Percentiles rank a stretch among this genome's conserved stretches.
Conservation (phyloP, 2,888 invertebrate genomes). For the Sinelater perroti region DNA sequence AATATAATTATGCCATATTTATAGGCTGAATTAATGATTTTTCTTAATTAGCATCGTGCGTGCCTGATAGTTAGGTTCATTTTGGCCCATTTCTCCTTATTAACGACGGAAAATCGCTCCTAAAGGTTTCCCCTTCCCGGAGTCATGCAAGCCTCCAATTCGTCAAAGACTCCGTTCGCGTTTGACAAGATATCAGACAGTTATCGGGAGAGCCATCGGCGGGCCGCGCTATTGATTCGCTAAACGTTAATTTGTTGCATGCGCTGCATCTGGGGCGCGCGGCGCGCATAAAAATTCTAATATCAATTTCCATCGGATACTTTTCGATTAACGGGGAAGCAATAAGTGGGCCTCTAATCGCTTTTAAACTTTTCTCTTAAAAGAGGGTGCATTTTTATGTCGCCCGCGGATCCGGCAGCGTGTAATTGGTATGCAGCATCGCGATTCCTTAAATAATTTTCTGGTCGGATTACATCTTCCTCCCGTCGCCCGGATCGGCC, state of each 20-base stretch:
- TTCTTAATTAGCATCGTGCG: conserved; percentile 60
- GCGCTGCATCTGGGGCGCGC: no score
- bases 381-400: conserved; percentile 59
- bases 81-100: conserved; percentile 50
- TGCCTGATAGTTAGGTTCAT: conserved; percentile 50
- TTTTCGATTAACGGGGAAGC: conserved; percentile 57
- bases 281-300: conserved; percentile 46
- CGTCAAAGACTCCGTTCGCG: conserved; percentile 57
- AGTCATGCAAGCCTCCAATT: conserved; percentile 56
- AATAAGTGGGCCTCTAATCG: conserved; percentile 58
- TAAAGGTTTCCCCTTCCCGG: conserved; percentile 47
- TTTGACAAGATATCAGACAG: conserved; percentile 45
- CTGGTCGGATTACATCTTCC: no score
- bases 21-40: conserved; percentile 58
- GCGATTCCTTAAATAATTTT: conserved; percentile 31
- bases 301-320: conserved; percentile 54
- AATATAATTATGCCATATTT: conserved; percentile 55
- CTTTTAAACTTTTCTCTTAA: conserved; percentile 57
- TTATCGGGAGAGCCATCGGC: conserved; percentile 39
- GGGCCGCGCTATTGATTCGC: conserved; percentile 17
- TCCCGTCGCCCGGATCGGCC: no score
- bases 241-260: conserved; percentile 16
- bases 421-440: conserved; percentile 41
- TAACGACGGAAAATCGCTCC: conserved; percentile 53
- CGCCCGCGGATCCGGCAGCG: conserved; percentile 32